These are phyloP conservation scores for Tinea trinotella DNA, from an alignment of 2,888 invertebrate genomes.

Conservation along the genomic window DNA sequence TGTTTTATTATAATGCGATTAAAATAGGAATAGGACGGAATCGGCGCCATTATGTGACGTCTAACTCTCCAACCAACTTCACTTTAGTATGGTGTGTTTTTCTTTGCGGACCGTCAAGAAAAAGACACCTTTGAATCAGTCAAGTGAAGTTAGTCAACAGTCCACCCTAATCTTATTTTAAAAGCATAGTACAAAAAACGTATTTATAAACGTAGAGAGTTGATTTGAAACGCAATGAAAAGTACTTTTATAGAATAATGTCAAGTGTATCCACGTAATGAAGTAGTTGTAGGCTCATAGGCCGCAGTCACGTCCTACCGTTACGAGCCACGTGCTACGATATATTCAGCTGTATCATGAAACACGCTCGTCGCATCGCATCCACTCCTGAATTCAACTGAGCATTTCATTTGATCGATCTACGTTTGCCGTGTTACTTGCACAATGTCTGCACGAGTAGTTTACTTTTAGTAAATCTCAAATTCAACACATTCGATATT, in stretches of 20 bases:
- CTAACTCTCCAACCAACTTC: no score
- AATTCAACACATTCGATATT: no score
- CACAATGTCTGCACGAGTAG: neutral
- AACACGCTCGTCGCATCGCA: constrained; percentile 7
- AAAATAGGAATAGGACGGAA: no score
- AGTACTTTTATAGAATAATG: constrained; percentile 1
- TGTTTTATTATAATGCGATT: no score
- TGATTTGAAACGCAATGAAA: constrained; percentile 12
- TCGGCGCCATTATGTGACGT: no score
- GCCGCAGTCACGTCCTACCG: constrained; percentile 19
- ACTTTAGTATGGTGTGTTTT: no score
- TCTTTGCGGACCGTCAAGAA: no score
- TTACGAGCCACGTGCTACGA: constrained; percentile 19
- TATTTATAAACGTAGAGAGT: neutral
- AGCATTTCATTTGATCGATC: constrained; percentile 13
- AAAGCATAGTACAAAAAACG: neutral
- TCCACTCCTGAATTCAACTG: constrained; percentile 11
- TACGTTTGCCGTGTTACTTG: neutral
- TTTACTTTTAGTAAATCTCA: no score
- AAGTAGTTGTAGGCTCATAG: constrained; percentile 11
- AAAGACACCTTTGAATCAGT: no score
- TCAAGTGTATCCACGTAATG: constrained; percentile 5
- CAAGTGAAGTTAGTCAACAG: no score
- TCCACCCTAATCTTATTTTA: no score
- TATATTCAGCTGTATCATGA: constrained; percentile 12